Percentiles rank a stretch among this genome's conserved stretches.
phyloP scores from a whole-genome alignment of 2,113 vertebrate genomes.

The Sula dactylatra region DNA sequence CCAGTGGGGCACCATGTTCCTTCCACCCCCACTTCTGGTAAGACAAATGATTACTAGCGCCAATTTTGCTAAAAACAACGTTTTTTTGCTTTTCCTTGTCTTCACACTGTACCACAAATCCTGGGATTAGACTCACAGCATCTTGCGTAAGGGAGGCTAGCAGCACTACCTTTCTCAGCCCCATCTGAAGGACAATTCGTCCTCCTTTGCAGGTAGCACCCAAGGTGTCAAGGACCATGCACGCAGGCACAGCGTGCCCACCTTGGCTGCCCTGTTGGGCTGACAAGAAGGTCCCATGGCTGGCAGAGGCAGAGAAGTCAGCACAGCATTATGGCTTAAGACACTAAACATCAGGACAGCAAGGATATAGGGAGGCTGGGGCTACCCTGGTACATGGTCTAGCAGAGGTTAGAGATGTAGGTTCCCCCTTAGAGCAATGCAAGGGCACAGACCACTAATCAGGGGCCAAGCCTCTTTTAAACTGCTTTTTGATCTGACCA shows the following conservation, averaged over 20 bases:
- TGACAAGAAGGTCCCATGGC: fast-evolving
- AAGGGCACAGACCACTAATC: neutral
- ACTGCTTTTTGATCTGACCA: neutral
- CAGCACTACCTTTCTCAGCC: neutral
- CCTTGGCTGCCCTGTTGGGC: neutral
- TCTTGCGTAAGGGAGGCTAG: neutral
- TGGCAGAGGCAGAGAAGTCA: neutral
- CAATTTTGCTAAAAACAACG: neutral
- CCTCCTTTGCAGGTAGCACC: neutral
- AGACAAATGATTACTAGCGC: neutral
- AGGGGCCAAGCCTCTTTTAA: neutral
- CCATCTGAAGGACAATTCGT: fast-evolving
- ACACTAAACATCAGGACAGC: neutral
- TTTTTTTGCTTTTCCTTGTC: neutral
- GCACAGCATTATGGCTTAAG: neutral
- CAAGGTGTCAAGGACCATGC: neutral
- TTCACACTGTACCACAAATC: neutral
- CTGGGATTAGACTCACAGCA: neutral
- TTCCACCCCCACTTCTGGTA: neutral
- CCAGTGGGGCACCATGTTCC: neutral
- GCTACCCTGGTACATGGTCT: fast-evolving
- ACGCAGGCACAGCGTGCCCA: neutral
- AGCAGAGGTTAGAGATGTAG: neutral
- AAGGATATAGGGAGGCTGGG: neutral
- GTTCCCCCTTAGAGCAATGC: neutral